phyloP scores from a whole-genome alignment of 2,888 invertebrate species.

The Mythimna ferrago region DNA sequence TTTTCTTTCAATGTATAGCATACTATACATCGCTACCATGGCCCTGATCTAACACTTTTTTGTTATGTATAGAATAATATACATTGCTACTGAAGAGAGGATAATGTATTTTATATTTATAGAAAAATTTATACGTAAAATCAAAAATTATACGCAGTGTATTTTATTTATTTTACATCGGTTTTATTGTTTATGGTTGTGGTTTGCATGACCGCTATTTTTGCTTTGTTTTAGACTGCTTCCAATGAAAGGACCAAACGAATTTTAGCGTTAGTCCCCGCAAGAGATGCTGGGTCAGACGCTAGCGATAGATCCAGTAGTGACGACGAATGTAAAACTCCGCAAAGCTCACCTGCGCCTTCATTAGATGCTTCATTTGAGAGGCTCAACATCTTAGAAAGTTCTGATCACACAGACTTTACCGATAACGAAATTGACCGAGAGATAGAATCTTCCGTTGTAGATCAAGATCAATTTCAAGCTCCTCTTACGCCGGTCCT shows the following conservation, averaged over 20 bases:
- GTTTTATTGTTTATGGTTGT: no score
- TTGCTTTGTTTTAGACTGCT: neutral
- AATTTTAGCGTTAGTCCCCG: slow-evolving; percentile 5
- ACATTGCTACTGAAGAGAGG: no score
- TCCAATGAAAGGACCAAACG: neutral
- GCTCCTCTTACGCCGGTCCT: slow-evolving; percentile 23
- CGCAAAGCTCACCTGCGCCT: slow-evolving; percentile 11
- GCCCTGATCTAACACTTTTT: no score
- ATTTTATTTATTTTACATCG: no score
- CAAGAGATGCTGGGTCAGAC: slow-evolving; percentile 4
- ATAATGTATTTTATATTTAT: no score
- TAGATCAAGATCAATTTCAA: slow-evolving; percentile 32
- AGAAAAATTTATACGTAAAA: no score
- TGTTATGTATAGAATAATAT: no score
- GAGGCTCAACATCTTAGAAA: slow-evolving; percentile 17
- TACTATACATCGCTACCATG: no score
- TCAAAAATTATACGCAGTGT: no score
- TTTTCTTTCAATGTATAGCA: no score
- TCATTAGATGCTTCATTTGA: slow-evolving; percentile 11
- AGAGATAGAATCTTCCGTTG: slow-evolving; percentile 11
- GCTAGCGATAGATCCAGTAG: slow-evolving; percentile 12
- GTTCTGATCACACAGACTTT: slow-evolving; percentile 11
- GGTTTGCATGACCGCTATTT: no score
- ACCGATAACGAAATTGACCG: slow-evolving; percentile 27
- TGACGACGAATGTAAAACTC: slow-evolving; percentile 12